These are phyloP conservation scores for Diloba caeruleocephala DNA, from an alignment of 2,888 invertebrate species.

Conservation along the genomic window DNA sequence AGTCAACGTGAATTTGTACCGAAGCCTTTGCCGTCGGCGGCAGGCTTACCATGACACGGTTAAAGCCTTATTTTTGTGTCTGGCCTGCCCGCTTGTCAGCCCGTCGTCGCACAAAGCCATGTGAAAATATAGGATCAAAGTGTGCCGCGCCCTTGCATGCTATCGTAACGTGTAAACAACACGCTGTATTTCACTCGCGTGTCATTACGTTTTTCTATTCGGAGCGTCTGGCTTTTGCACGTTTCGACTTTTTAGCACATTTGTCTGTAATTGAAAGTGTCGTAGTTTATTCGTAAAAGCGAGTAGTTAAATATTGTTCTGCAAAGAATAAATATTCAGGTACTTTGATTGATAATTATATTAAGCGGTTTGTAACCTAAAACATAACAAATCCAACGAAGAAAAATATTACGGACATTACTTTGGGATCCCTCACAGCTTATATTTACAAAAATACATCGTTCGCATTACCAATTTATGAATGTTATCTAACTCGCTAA, in stretches of 20 bases:
- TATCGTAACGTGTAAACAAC: slow-evolving; percentile 73
- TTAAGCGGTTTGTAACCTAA: too few species aligned
- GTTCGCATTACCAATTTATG: slow-evolving; percentile 49
- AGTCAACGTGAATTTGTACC: slow-evolving; percentile 86
- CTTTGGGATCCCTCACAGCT: neutral
- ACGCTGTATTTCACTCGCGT: slow-evolving; percentile 65
- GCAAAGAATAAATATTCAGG: too few species aligned
- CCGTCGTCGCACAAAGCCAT: slow-evolving; percentile 87
- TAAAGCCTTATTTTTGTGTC: slow-evolving; percentile 89
- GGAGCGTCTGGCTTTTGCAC: slow-evolving; percentile 24
- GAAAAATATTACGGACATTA: neutral
- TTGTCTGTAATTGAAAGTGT: slow-evolving; percentile 15
- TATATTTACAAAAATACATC: slow-evolving; percentile 11
- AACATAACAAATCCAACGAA: too few species aligned
- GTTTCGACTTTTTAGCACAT: slow-evolving; percentile 53
- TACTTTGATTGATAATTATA: too few species aligned
- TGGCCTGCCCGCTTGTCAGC: slow-evolving; percentile 87
- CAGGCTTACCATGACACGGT: slow-evolving; percentile 88
- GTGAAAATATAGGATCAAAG: slow-evolving; percentile 88
- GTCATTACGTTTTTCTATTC: slow-evolving; percentile 62
- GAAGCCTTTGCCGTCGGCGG: slow-evolving; percentile 87
- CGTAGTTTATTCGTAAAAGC: too few species aligned
- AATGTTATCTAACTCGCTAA: slow-evolving; percentile 54
- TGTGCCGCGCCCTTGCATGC: slow-evolving; percentile 74
- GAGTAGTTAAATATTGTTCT: too few species aligned